These are phyloP conservation scores for Sinohyriopsis cumingii DNA, from an alignment of 2,888 invertebrate genomes.

Conservation along the genomic window DNA sequence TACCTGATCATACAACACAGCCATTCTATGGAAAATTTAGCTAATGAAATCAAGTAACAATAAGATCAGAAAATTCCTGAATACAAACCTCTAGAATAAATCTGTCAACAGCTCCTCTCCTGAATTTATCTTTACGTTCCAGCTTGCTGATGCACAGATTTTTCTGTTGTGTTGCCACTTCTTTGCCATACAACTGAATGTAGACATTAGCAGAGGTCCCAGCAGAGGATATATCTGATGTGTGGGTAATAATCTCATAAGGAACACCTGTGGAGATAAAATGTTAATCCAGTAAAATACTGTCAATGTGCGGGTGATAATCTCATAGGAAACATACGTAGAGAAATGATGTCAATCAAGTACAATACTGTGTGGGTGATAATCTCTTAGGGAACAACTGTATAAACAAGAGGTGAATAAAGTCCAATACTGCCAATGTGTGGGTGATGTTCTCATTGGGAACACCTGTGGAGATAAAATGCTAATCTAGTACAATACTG, in stretches of 20 bases:
- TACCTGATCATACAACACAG: no score
- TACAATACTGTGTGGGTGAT: slow-evolving; percentile 57
- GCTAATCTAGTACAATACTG: no score
- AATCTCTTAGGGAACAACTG: slow-evolving; percentile 71
- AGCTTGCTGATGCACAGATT: slow-evolving; percentile 63
- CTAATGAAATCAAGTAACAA: no score
- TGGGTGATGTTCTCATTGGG: slow-evolving; percentile 61
- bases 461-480: background rate
- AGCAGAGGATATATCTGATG: slow-evolving; percentile 65
- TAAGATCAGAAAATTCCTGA: no score
- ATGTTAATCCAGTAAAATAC: background rate
- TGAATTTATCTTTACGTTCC: slow-evolving; percentile 66
- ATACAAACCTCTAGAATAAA: slow-evolving; percentile 67
- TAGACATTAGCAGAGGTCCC: slow-evolving; percentile 72
- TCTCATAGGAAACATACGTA: slow-evolving; percentile 70
- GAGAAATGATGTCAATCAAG: background rate
- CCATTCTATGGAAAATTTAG: no score
- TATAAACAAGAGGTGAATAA: background rate
- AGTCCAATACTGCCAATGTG: slow-evolving; percentile 43
- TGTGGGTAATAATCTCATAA: slow-evolving; percentile 69
- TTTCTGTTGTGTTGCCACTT: slow-evolving; percentile 62
- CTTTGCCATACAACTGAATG: slow-evolving; percentile 69
- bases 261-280: slow-evolving; percentile 62
- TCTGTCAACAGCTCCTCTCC: slow-evolving; percentile 57
- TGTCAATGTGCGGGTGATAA: slow-evolving; percentile 63